These are phyloP conservation scores for Lytechinus variegatus DNA, from an alignment of 35 echinoderm and acorn worm genomes.

Conservation along the genomic window DNA sequence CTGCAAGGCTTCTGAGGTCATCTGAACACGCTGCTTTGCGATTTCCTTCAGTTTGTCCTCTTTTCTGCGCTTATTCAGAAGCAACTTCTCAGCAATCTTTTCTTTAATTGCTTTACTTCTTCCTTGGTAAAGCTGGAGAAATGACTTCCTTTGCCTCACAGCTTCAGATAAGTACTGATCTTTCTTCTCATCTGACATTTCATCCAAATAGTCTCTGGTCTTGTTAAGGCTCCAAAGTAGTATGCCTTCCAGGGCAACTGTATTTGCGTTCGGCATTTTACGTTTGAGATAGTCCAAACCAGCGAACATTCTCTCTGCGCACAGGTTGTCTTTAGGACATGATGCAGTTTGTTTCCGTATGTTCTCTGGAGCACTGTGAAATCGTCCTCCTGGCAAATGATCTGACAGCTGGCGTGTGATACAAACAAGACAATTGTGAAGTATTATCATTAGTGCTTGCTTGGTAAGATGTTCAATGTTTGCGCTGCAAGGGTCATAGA, in stretches of 20 bases:
- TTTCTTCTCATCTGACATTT: constrained; percentile 31
- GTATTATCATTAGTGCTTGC: too few species aligned
- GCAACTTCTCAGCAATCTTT: constrained; percentile 21
- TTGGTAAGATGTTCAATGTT: too few species aligned
- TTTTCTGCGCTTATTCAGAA: constrained; percentile 43
- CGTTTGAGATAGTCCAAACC: too few species aligned
- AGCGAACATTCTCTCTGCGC: too few species aligned
- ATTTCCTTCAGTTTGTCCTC: constrained; percentile 41
- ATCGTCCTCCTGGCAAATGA: too few species aligned
- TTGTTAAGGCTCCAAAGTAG: too few species aligned
- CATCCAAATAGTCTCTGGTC: constrained; percentile 47
- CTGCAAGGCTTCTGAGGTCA: constrained; percentile 48
- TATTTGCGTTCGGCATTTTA: too few species aligned
- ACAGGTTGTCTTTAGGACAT: constrained; percentile 55
- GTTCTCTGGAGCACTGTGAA: too few species aligned
- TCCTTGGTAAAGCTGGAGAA: constrained; percentile 50
- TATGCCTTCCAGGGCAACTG: too few species aligned
- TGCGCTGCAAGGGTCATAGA: too few species aligned
- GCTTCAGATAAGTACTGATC: constrained; percentile 24
- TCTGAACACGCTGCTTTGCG: constrained; percentile 58
- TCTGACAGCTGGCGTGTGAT: too few species aligned
- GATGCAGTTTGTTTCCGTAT: constrained; percentile 49
- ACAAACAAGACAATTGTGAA: too few species aligned
- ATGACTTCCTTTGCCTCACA: constrained; percentile 43
- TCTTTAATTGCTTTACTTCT: constrained; percentile 58